phyloP scores from a whole-genome alignment of 2,113 vertebrate genomes.

The Aramus guarauna region DNA sequence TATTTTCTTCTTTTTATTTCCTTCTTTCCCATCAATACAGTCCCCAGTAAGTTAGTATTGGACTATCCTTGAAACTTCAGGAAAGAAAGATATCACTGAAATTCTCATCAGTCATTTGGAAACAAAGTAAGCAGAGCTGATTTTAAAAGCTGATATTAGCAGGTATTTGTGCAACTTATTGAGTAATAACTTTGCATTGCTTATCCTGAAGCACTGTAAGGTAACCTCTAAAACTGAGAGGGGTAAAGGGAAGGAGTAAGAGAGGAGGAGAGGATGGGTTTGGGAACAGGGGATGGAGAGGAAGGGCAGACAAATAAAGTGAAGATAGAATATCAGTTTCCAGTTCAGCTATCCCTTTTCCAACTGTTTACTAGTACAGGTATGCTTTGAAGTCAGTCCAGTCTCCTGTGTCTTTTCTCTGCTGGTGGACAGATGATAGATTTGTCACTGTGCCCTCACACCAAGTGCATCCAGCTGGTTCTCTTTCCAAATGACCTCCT shows the following conservation, averaged over 20 bases:
- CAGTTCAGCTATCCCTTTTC: not conserved
- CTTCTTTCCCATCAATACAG: not conserved
- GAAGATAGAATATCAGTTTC: not conserved
- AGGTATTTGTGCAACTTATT: not conserved
- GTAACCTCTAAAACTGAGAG: not conserved
- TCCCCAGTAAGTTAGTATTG: not conserved
- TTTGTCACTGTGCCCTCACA: slow-evolving; percentile 40
- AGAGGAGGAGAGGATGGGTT: not conserved
- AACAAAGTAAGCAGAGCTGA: not conserved
- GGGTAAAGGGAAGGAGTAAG: not conserved
- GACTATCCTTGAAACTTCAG: not conserved
- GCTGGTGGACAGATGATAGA: slow-evolving; percentile 38
- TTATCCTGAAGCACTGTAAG: not conserved
- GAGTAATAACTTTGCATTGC: not conserved
- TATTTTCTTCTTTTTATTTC: not conserved
- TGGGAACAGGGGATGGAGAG: not conserved
- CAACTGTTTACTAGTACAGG: not conserved
- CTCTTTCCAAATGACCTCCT: slow-evolving; percentile 28
- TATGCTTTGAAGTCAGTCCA: slow-evolving; percentile 14
- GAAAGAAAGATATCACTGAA: not conserved
- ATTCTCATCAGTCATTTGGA: not conserved
- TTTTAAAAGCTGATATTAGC: not conserved
- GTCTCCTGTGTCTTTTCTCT: slow-evolving; percentile 7
- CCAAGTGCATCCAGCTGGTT: slow-evolving; percentile 10
- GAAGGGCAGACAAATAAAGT: not conserved